Evolutionary conservation across 2,113 vertebrate species (phyloP), one percentile per base, ranked within the genome.

Genomic region (Otis tarda): DNA sequence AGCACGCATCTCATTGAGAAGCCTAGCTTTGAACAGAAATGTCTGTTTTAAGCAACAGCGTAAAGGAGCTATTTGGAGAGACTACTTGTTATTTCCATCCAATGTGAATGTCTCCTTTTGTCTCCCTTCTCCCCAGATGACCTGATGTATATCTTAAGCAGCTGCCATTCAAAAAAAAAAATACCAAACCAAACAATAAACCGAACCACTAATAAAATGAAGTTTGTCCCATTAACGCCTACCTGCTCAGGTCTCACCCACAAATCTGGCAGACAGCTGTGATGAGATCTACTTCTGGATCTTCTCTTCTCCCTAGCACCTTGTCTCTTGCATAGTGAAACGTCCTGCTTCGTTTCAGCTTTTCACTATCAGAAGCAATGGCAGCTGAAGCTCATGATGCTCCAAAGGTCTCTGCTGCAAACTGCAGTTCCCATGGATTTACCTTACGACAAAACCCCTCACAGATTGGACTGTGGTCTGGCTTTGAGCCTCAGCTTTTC

Each of bases 101-200:
- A 22, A 0, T 2, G 22, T 23, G 33, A 60, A 3, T 1, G 2
- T 20, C 33, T 61, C 12, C 30, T 33, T 39, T 39, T 3, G 22
- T 37, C 37, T 65, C 33, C 73, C 50, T 45, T 10, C 65, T 37
- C 28, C 82, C 24, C 18, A 21, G 33, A 35, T 1, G 8, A 8
- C 4, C 55, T 6, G 5, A 0, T 47, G 17, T 14, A 3, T 31
- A 49, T 45, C 15, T 57, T 15, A 41, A 16, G 33, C 17, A 53
- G 22, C 37, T 87, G 35, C 25, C 39, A 25, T 8, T 13, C 8
- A 1, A 12, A 41, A 24, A 43, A 43, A 43, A 43, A 43, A 43
- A 43, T 16, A 43, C 5, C 14, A 43, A 43, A 43, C 14, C 41
- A 41, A 41, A 41, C 41, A 41, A 41, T 39, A 41, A 41, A 41